Evolutionary conservation across 2,888 invertebrate genomes (phyloP).

Genomic region (Brachyopa scutellaris): DNA sequence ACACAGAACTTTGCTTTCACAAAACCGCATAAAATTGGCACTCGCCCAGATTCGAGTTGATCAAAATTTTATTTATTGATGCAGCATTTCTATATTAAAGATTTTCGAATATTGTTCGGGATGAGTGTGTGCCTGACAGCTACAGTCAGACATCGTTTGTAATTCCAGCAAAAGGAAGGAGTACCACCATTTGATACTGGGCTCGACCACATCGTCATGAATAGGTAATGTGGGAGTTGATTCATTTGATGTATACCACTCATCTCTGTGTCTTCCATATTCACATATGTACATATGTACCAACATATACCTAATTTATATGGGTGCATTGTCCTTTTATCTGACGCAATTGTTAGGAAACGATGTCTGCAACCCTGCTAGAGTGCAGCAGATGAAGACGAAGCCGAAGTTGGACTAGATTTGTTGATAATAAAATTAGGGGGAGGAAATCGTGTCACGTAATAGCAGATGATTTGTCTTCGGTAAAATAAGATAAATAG

Average conservation of each 20-base stretch:
- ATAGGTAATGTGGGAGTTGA: slow-evolving; percentile 64
- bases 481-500: slow-evolving; percentile 63
- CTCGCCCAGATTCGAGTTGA: slow-evolving; percentile 60
- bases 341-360: slow-evolving; percentile 60
- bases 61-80: slow-evolving; percentile 71
- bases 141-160: slow-evolving; percentile 51
- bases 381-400: slow-evolving; percentile 32
- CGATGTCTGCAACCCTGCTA: slow-evolving; percentile 52
- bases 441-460: slow-evolving; percentile 63
- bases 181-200: slow-evolving; percentile 48
- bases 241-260: slow-evolving; percentile 64
- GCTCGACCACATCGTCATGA: slow-evolving; percentile 56
- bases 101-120: slow-evolving; percentile 45
- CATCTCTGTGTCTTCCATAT: slow-evolving; percentile 58
- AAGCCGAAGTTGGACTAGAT: slow-evolving; percentile 35
- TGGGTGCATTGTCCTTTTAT: slow-evolving; percentile 57
- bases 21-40: slow-evolving; percentile 67
- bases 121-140: background rate
- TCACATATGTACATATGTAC: too few relatives aligned
- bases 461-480: slow-evolving; percentile 68
- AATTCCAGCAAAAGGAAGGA: slow-evolving; percentile 64
- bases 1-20: slow-evolving; percentile 61
- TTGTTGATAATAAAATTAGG: slow-evolving; percentile 64
- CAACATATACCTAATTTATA: too few relatives aligned
- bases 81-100: slow-evolving; percentile 64